Base-by-base conservation (phyloP, 2,113 vertebrate species). In the Scomber japonicus region DNA sequence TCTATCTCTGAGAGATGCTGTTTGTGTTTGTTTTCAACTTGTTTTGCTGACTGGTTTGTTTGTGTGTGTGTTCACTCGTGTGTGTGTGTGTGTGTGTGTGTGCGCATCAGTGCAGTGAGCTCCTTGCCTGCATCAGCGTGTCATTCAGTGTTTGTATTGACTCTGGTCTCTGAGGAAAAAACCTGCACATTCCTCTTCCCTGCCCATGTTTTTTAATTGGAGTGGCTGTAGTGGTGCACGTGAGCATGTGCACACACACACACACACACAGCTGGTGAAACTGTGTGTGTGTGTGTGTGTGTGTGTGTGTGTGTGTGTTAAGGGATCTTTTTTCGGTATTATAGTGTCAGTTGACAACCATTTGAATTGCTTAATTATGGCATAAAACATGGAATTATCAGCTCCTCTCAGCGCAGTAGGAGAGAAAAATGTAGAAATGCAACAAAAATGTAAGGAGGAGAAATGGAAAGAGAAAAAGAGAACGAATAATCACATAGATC, bases 201-300 rank as follows among this genome's bases (percentile, higher is more conserved):
- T 90, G 91, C 89, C 92, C 91, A 94, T 94, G 93, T 94, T 94
- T 94, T 94, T 93, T 93, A 94, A 94, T 92, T 93, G 88, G 70
- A 90, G 49, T 83, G 80, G 77, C 83, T 83, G 49, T 50, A 57
- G 75, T 69, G 62, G 35, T 51, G 27, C 35, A 27, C 24, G 24
- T 27, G 24, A 27, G 24, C 24, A 27, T 27, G 24, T 27, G 24
- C 24, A 3, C 21, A 24, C 72, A 17, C 67, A 46, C 72, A 17
- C 67, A 46, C 68, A 27, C 48, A 45, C 14, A 46, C 60, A 11
- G 13, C 44, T 59, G 5, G 2, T 60, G n/a, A 60, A 75, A 61
- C 6, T 77, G 16, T 44, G 63, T 35, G 16, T 44, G 63, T 77
- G 16, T 44, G 63, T 35, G 16, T 44, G 63, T 40, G 2, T 66